phyloP scores from a whole-genome alignment of 2,797 vertebrate genomes.

The Pristis pectinata region DNA sequence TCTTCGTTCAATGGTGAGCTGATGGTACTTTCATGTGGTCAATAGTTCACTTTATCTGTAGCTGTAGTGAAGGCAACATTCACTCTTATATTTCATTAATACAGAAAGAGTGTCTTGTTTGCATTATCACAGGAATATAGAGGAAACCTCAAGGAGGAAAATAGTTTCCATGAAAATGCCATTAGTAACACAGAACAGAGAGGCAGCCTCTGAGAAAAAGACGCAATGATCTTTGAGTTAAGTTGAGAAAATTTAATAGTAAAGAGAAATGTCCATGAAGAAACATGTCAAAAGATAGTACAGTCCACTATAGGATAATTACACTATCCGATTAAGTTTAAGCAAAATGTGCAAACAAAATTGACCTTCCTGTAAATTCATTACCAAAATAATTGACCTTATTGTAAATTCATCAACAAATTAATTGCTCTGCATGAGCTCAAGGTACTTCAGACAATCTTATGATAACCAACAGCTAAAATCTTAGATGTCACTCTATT shows the following conservation, averaged over 20 bases:
- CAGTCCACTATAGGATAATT: neutral
- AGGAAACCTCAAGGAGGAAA: too few relatives aligned
- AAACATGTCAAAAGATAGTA: neutral
- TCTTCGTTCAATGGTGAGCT: too few relatives aligned
- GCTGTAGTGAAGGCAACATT: neutral
- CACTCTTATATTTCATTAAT: neutral
- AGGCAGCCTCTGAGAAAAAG: neutral
- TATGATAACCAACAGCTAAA: conserved; percentile 57
- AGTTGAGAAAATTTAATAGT: neutral
- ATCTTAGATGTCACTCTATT: conserved; percentile 43
- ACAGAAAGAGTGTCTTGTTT: neutral
- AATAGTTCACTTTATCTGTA: neutral
- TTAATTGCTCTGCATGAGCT: conserved; percentile 58
- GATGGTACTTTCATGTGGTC: neutral
- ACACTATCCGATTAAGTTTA: neutral
- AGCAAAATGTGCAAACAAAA: neutral
- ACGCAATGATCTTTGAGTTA: neutral
- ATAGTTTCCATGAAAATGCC: neutral
- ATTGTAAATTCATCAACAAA: conserved; percentile 54
- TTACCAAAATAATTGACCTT: conserved; percentile 45
- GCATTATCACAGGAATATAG: neutral
- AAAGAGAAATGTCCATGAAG: neutral
- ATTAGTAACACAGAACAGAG: neutral
- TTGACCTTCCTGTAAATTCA: conserved; percentile 39
- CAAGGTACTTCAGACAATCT: conserved; percentile 51